Evolutionary conservation across 2,113 vertebrate genomes (phyloP).

Genomic region (Anoura caudifer): DNA sequence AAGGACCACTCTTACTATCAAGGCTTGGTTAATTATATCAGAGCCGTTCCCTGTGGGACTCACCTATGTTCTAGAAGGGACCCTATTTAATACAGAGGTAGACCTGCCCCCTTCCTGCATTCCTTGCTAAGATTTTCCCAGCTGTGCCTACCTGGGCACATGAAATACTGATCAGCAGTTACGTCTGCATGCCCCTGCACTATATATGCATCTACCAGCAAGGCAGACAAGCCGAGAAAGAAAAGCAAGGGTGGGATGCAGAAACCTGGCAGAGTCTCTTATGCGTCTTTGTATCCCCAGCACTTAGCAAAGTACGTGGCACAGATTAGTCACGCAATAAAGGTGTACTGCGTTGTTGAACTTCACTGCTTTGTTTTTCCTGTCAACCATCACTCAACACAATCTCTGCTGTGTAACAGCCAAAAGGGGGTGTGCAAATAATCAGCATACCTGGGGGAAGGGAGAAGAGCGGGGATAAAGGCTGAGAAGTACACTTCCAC

Average conservation of each 20-base stretch:
- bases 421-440: neutral
- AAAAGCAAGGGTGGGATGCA: neutral
- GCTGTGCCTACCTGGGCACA: neutral
- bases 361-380: neutral
- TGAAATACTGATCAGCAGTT: neutral
- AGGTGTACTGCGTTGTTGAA: neutral
- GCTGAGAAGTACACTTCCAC: neutral
- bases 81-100: constrained; percentile 26
- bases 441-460: neutral
- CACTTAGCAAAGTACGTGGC: neutral
- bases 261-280: neutral
- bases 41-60: neutral
- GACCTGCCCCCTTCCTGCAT: neutral
- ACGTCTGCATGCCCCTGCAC: neutral
- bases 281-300: neutral
- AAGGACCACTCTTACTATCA: neutral
- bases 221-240: neutral
- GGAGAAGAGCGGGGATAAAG: neutral
- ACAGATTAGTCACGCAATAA: neutral
- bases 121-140: neutral
- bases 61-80: neutral
- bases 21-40: constrained; percentile 3
- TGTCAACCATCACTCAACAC: neutral
- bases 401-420: neutral
- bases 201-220: neutral